A percentile compares a stretch with the other conserved stretches of the same genome.
Conservation (phyloP, 1,140 invertebrate genomes). For the Phymastichus coffea region DNA sequence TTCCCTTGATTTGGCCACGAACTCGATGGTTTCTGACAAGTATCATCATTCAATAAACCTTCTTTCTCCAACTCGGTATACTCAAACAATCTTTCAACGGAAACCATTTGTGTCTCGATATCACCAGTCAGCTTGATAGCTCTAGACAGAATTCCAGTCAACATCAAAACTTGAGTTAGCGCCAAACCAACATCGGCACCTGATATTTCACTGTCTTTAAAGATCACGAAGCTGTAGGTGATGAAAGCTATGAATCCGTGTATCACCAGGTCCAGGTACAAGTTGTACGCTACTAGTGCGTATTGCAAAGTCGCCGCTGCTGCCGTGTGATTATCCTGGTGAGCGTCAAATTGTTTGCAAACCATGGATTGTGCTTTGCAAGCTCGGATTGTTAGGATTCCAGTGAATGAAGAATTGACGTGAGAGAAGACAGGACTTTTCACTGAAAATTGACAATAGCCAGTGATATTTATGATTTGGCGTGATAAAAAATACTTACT, state of each 20-base stretch:
- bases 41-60: constrained; percentile 41
- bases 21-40: constrained; percentile 52
- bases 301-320: constrained; percentile 50
- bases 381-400: constrained; percentile 68
- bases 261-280: constrained; percentile 70
- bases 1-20: constrained; percentile 57
- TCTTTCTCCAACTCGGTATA: constrained; percentile 64
- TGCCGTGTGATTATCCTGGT: constrained; percentile 36
- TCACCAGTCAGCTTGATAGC: constrained; percentile 74
- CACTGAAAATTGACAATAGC: constrained; percentile 54
- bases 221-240: constrained; percentile 64
- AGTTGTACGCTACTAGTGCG: constrained; percentile 68
- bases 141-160: constrained; percentile 80
- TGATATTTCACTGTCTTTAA: constrained; percentile 47
- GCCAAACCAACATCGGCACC: constrained; percentile 73
- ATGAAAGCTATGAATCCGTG: constrained; percentile 63
- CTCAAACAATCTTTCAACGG: constrained; percentile 73
- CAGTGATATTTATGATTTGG: constrained; percentile 34
- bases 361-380: constrained; percentile 48
- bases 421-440: constrained; percentile 79
- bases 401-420: constrained; percentile 65
- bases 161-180: constrained; percentile 73
- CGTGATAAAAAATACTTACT: constrained; percentile 65
- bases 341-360: constrained; percentile 46
- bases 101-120: constrained; percentile 76